Percentiles rank a stretch among this genome's conserved stretches.
These are phyloP conservation scores for Anastrepha ludens DNA, from an alignment of 1,140 invertebrate genomes.

Conservation along the genomic window DNA sequence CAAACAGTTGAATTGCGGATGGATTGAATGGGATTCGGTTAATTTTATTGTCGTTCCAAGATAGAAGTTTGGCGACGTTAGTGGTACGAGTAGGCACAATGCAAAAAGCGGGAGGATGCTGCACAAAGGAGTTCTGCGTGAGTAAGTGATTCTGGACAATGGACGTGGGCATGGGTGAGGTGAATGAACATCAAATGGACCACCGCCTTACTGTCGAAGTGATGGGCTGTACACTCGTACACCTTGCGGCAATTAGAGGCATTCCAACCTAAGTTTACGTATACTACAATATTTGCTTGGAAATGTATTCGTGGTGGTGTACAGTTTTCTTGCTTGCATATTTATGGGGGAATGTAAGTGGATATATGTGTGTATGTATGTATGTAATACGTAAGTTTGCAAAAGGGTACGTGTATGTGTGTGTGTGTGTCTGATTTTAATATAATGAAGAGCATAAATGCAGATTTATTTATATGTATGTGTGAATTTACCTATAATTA, in stretches of 20 bases:
- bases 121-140: background rate
- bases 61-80: background rate
- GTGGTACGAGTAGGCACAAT: background rate
- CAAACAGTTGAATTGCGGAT: background rate
- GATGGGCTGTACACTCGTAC: no score
- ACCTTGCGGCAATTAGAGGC: no score
- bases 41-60: background rate
- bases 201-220: background rate
- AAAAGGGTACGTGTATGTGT: background rate
- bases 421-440: no score
- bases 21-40: background rate
- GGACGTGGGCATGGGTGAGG: conserved; percentile 9
- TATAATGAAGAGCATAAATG: no score
- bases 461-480: background rate
- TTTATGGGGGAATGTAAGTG: background rate
- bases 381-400: background rate
- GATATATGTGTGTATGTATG: background rate
- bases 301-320: background rate
- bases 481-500: background rate
- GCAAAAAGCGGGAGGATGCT: background rate
- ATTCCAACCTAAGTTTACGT: no score
- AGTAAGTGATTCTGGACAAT: background rate
- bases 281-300: background rate
- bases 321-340: background rate
- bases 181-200: conserved; percentile 52